These are phyloP conservation scores for Cladopsammia gracilis DNA, from an alignment of 64 coral and sea anemone species.

Conservation along the genomic window DNA sequence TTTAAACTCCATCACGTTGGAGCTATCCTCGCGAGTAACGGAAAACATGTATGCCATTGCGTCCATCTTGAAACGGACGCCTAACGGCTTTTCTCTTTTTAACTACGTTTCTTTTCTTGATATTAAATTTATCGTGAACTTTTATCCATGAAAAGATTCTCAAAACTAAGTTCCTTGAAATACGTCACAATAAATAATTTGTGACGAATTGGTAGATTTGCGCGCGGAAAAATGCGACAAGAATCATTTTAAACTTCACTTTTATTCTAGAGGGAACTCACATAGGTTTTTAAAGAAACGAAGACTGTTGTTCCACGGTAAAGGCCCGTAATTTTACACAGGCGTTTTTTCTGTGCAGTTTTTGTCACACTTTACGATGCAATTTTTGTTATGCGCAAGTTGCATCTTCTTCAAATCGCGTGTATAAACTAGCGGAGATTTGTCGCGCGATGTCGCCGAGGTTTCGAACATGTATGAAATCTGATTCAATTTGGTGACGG, in stretches of 20 bases:
- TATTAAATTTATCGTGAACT: too few relatives aligned
- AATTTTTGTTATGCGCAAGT: too few relatives aligned
- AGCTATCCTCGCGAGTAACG: neutral
- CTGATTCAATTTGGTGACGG: too few relatives aligned
- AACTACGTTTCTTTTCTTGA: neutral
- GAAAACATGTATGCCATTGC: constrained; percentile 51
- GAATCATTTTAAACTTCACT: neutral
- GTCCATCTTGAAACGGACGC: constrained; percentile 30
- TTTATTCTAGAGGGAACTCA: neutral
- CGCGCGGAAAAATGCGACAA: neutral
- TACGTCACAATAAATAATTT: constrained; percentile 31
- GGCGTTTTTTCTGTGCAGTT: too few relatives aligned
- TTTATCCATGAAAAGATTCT: neutral
- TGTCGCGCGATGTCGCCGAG: too few relatives aligned
- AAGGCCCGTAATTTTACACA: too few relatives aligned
- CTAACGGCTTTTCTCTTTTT: neutral
- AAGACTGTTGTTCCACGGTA: too few relatives aligned
- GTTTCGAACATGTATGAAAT: too few relatives aligned
- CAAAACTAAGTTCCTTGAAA: neutral
- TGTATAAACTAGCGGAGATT: too few relatives aligned
- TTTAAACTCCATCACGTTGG: constrained; percentile 53
- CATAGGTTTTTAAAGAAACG: too few relatives aligned
- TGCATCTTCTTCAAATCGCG: too few relatives aligned
- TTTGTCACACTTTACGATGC: too few relatives aligned
- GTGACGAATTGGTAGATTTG: constrained; percentile 1